These are phyloP conservation scores for Oryzaephilus surinamensis DNA, from an alignment of 1,140 invertebrate genomes.

Conservation along the genomic window DNA sequence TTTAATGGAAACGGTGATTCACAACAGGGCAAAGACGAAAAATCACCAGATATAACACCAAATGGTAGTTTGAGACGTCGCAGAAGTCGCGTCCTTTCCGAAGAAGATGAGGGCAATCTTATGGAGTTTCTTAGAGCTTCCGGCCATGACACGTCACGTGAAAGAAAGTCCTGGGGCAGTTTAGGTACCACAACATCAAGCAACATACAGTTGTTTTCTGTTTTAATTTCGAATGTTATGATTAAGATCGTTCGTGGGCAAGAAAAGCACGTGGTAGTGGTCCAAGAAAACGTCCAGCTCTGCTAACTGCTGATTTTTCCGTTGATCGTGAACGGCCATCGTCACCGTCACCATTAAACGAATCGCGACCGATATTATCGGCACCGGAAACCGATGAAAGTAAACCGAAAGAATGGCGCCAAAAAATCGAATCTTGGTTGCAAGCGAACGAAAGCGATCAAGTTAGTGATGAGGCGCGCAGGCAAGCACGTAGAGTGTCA, in stretches of 20 bases:
- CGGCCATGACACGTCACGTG: constrained; percentile 55
- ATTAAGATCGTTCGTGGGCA: constrained; percentile 85
- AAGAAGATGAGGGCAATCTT: constrained; percentile 73
- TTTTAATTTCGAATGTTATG: too few relatives aligned
- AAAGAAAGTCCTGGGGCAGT: constrained; percentile 77
- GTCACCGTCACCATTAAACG: constrained; percentile 53
- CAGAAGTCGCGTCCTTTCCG: constrained; percentile 67
- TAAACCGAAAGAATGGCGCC: constrained; percentile 62
- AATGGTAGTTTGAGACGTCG: constrained; percentile 74
- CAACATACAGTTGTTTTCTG: too few relatives aligned
- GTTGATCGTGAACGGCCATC: constrained; percentile 60
- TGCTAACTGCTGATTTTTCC: constrained; percentile 57
- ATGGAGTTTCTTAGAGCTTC: constrained; percentile 75
- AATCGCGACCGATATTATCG: constrained; percentile 32
- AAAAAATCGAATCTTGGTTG: constrained; percentile 85
- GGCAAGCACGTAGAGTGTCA: constrained; percentile 48
- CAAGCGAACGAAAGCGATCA: constrained; percentile 75
- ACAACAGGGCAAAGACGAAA: constrained; percentile 48
- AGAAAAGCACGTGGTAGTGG: constrained; percentile 63
- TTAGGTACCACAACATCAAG: too few relatives aligned
- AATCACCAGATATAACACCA: constrained; percentile 78
- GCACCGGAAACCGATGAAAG: constrained; percentile 39
- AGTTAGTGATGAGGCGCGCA: constrained; percentile 51
- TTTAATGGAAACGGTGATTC: constrained; percentile 35
- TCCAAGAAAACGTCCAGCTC: constrained; percentile 52